Evolutionary conservation across 2,888 invertebrate species (phyloP), one percentile per base, ranked within the genome.

Genomic region (Drosophila longiperda): DNA sequence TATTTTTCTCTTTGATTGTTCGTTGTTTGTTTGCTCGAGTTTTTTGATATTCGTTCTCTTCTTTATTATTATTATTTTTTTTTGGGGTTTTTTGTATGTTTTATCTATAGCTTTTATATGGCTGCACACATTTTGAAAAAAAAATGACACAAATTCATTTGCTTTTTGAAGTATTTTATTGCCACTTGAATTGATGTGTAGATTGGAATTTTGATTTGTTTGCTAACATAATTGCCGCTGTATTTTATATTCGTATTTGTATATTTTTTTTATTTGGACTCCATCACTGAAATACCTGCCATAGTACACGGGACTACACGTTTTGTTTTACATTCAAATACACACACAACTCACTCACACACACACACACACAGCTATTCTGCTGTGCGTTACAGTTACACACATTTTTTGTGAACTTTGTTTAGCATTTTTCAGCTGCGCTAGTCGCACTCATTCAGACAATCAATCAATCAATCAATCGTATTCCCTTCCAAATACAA

Each of bases 181-280:
- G 73, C 66, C 75, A 80, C 80, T 86, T 87, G 63, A 82, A 85
- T 90, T 83, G 83, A 70, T 86, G 89, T 83, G 86, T 85, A 86
- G 90, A 80, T 88, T 88, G 80, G 63, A 64, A 54, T 89, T 62
- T 73, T 87, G 64, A 67, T 73, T 85, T 75, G 65, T 69, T 71
- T 76, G 71, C 58, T 40, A 23, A 62, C 66, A 77, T 81, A 80
- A 83, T 78, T 68, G 78, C 74, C 65, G 40, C 63, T 72, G 72
- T 48, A 69, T 61, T 79, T 75, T 67, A 63, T 57, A 69, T 29
- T 50, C 29, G 29, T 61, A 48, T 50, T 8, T 34, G 12, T 50
- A 17, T 17, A 54, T 75, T 78, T 76, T 26, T 26, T 26, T 64
- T 36, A 70, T 80, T 76, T 72, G 32, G 58, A 67, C 57, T 71